Base-by-base conservation (phyloP, 2,888 invertebrate species). In the Aphodius sticticus region DNA sequence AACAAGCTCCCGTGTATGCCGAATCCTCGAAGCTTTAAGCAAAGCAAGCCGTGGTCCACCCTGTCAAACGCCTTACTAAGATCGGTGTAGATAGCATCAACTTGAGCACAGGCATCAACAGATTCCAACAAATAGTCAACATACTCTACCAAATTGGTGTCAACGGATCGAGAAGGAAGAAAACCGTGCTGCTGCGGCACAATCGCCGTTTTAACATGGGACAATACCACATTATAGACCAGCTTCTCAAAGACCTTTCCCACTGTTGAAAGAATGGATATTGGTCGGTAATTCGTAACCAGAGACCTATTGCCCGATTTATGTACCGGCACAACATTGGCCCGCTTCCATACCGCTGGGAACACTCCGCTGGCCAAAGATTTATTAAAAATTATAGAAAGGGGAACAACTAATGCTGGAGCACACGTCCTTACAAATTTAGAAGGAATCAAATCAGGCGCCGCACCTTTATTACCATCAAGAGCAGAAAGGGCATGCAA, bases 1-100 rank as follows among this genome's bases (percentile, higher is more conserved):
- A 83, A 70, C 12, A 84, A 79, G 70, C 36, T 35, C 5, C 82
- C 81, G 76, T 77, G 7, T 9, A 84, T 71, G 15, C 81, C 82
- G 76, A 81, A 80, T 26, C 70, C 69, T 69, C 35, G 37, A 15
- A 84, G 79, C 77, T 83, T 81, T 35, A 76, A 7, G 16, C 83
- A 37, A 14, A 83, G 76, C n/a, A 82, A 69, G 12, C 70, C 53
- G 71, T 83, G 83, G 80, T 81, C 79, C 15, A 83, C 83, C 69
- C 80, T 80, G 79, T 84, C 83, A 81, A 84, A 84, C 2, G 82
- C 82, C 70, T 84, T 83, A 69, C 79, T 71, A 71, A 84, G 80
- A 71, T 84, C 84, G 12, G 78, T 79, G 26, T 82, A 83, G 74
- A 83, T 77, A 4, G 81, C 79, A 70, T 82, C 83, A 37, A 82